Evolutionary conservation across 2,888 invertebrate genomes (phyloP).

Genomic region (Acanthosepion esculentum): DNA sequence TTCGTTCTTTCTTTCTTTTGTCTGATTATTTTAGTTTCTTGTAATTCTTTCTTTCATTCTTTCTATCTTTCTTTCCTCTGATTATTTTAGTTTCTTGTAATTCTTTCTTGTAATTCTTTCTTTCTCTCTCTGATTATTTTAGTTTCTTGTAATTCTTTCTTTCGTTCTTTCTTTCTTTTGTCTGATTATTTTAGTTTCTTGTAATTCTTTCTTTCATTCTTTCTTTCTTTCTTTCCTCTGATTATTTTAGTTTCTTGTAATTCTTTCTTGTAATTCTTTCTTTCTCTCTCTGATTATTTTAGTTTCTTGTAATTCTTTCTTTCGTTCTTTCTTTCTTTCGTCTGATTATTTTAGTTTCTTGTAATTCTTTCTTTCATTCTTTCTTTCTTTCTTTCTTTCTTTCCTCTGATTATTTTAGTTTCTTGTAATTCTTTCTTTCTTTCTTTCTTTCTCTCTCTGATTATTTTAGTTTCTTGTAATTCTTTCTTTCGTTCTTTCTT

Average conservation of each 20-base stretch:
- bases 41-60: not conserved
- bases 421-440: not conserved
- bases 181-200: not conserved
- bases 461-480: not conserved
- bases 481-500: not conserved
- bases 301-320: not conserved
- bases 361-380: too few relatives aligned
- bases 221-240: not conserved
- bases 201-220: not conserved
- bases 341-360: not conserved
- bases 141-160: not conserved
- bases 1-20: not conserved
- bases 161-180: not conserved
- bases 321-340: not conserved
- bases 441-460: not conserved
- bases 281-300: not conserved
- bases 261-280: not conserved
- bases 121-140: too few relatives aligned
- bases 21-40: not conserved
- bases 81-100: too few relatives aligned
- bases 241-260: too few relatives aligned
- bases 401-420: not conserved
- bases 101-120: not conserved
- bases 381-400: not conserved
- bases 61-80: too few relatives aligned